Conservation (phyloP, 1,140 invertebrate species). For the Macrobrachium nipponense region DNA sequence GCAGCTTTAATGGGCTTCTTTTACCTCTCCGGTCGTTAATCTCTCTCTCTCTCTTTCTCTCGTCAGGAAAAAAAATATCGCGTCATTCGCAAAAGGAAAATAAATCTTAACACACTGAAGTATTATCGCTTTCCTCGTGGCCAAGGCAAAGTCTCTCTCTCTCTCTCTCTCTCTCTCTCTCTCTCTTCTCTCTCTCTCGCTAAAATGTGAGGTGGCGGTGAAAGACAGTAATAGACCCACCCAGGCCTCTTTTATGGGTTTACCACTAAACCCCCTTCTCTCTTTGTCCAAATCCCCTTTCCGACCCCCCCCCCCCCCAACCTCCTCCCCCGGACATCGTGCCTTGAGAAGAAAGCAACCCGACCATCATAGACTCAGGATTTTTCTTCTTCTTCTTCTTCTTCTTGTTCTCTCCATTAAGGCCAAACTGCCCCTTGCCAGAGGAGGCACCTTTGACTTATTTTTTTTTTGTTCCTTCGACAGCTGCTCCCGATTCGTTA, state of each 20-base stretch:
- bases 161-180: background rate
- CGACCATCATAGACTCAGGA: too few species aligned
- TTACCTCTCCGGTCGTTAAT: background rate
- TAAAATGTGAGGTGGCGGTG: too few species aligned
- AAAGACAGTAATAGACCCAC: background rate
- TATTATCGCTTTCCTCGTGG: too few species aligned
- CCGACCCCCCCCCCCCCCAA: background rate
- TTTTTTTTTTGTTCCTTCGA: too few species aligned
- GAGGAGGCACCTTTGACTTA: too few species aligned
- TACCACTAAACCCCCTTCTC: background rate
- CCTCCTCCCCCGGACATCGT: background rate
- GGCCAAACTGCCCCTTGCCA: too few species aligned
- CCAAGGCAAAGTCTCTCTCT: background rate
- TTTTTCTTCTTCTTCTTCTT: too few species aligned
- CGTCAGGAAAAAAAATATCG: too few species aligned
- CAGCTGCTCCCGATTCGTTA: too few species aligned
- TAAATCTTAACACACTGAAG: too few species aligned
- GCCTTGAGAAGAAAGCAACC: background rate
- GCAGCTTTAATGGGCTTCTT: background rate
- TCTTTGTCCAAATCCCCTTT: background rate
- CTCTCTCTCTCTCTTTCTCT: background rate
- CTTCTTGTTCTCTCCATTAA: too few species aligned
- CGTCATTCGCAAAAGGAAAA: too few species aligned
- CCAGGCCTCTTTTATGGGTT: background rate
- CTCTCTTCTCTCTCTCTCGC: background rate